Percentiles rank a stretch among this genome's conserved stretches.
Evolutionary conservation across 2,888 invertebrate species (phyloP).

Genomic region (Drosophila colorata): DNA sequence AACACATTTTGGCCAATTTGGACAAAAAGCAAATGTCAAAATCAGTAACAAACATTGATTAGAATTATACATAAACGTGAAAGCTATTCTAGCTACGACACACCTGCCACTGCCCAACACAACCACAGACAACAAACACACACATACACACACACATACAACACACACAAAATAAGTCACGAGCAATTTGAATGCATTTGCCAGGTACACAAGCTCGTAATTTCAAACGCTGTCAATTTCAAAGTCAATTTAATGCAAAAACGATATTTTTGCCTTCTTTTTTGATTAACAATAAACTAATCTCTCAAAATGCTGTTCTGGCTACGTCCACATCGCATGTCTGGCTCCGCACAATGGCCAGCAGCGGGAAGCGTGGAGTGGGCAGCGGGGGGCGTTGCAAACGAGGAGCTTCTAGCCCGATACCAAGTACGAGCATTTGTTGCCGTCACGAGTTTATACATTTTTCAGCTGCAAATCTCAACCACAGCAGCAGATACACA

Average conservation of each 20-base stretch:
- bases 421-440: slow-evolving; percentile 29
- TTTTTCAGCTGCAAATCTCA: slow-evolving; percentile 45
- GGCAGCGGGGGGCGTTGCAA: background rate
- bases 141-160: background rate
- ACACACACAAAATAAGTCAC: slow-evolving; percentile 10
- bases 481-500: slow-evolving; percentile 20
- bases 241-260: slow-evolving; percentile 78
- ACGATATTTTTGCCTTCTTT: slow-evolving; percentile 61
- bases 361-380: background rate
- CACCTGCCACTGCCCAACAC: slow-evolving; percentile 8
- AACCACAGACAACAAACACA: slow-evolving; percentile 1
- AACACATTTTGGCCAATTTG: slow-evolving; percentile 40
- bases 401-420: slow-evolving; percentile 4
- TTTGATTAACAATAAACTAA: slow-evolving; percentile 82
- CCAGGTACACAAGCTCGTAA: slow-evolving; percentile 38
- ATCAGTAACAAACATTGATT: slow-evolving; percentile 48
- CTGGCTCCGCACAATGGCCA: slow-evolving; percentile 27
- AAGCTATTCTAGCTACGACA: slow-evolving; percentile 23
- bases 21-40: slow-evolving; percentile 57
- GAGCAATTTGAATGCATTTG: slow-evolving; percentile 43
- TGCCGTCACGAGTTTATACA: slow-evolving; percentile 59
- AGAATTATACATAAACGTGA: slow-evolving; percentile 54
- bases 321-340: slow-evolving; percentile 22
- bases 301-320: slow-evolving; percentile 55
- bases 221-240: slow-evolving; percentile 69